Conservation (phyloP, 2,113 vertebrate species). For the Quiscalus mexicanus region DNA sequence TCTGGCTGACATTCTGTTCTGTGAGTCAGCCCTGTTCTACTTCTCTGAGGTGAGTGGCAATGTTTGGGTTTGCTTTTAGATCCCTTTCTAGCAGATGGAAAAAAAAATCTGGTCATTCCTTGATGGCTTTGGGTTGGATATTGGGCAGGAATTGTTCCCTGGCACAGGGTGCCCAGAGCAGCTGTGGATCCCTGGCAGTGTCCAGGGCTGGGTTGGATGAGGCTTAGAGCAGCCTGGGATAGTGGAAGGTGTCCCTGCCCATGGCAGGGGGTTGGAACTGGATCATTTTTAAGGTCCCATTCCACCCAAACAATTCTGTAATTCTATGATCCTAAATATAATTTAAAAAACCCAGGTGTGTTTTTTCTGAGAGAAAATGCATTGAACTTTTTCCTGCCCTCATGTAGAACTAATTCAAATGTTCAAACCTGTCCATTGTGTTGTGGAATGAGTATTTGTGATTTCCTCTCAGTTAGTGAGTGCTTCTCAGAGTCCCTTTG, state of each 20-base stretch:
- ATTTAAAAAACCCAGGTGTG: background rate
- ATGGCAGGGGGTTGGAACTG: background rate
- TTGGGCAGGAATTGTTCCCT: background rate
- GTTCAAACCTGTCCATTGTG: background rate
- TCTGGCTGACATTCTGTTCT: slow-evolving; percentile 97
- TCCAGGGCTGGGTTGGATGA: background rate
- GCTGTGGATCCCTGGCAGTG: background rate
- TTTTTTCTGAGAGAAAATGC: background rate
- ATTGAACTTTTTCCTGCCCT: background rate
- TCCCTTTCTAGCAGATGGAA: background rate
- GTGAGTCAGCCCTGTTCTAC: slow-evolving; percentile 98
- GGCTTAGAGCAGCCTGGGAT: fast-evolving
- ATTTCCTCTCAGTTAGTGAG: background rate
- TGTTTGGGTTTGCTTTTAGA: background rate
- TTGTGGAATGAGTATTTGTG: background rate
- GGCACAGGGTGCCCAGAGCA: background rate
- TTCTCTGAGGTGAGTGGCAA: slow-evolving; percentile 92
- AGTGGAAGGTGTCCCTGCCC: background rate
- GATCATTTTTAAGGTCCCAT: background rate
- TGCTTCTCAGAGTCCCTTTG: background rate
- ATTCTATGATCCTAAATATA: background rate
- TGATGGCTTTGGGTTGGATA: background rate
- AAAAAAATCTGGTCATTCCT: background rate
- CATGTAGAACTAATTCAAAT: background rate
- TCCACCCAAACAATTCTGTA: background rate